Evolutionary conservation across 2,113 vertebrate genomes (phyloP).

Genomic region (Tinamus guttatus): DNA sequence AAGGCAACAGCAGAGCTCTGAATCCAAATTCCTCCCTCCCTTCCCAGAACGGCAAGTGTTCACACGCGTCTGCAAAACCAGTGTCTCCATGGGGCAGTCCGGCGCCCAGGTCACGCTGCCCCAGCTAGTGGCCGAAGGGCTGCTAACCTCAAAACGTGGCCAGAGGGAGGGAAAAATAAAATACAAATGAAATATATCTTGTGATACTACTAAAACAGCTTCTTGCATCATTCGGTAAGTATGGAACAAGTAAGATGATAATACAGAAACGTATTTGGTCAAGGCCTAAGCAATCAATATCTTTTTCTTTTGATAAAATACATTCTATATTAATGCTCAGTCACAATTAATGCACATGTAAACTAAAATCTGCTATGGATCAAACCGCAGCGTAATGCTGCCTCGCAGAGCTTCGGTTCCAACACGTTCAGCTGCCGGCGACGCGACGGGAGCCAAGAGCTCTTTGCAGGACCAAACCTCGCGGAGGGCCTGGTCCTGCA

Average conservation of each 20-base stretch:
- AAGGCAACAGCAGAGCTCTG: neutral
- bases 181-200: neutral
- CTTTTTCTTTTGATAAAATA: conserved; percentile 59
- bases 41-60: neutral
- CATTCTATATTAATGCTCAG: conserved; percentile 60
- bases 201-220: neutral
- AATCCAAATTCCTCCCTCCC: neutral
- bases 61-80: neutral
- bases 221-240: neutral
- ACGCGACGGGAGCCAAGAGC: neutral
- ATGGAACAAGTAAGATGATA: neutral
- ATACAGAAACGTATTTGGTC: conserved; percentile 46
- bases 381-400: conserved; percentile 68
- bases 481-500: neutral
- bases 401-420: conserved; percentile 8
- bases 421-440: neutral
- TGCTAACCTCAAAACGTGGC: neutral
- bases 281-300: conserved; percentile 36
- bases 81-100: neutral
- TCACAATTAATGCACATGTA: conserved; percentile 50
- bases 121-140: neutral
- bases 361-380: conserved; percentile 42
- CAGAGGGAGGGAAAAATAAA: neutral
- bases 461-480: neutral
- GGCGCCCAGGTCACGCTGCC: neutral